Conservation (phyloP, 1,140 invertebrate genomes). For the Dysdera silvatica region DNA sequence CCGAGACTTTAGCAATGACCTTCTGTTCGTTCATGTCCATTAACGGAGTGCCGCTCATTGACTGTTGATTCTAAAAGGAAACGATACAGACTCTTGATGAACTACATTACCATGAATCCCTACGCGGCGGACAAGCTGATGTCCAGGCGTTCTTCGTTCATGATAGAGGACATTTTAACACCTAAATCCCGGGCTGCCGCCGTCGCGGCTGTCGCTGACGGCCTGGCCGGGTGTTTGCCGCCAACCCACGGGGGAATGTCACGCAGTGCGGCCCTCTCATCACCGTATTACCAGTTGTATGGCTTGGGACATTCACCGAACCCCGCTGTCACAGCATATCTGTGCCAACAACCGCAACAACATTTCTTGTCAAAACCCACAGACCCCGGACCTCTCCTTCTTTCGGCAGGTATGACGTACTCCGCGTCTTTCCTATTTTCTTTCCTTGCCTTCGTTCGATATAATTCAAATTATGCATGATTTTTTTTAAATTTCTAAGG, state of each 20-base stretch:
- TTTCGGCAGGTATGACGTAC: conserved; percentile 21
- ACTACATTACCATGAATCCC: conserved; percentile 6
- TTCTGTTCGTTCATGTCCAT: too few relatives aligned
- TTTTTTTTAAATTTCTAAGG: too few relatives aligned
- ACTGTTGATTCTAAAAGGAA: too few relatives aligned
- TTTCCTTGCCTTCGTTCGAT: too few relatives aligned
- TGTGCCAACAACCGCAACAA: conserved; percentile 22
- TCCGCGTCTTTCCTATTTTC: too few relatives aligned
- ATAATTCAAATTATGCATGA: too few relatives aligned
- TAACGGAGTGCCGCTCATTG: too few relatives aligned
- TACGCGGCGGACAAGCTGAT: conserved; percentile 18
- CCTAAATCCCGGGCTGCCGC: conserved; percentile 18
- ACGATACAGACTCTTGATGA: too few relatives aligned
- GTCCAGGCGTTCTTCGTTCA: conserved; percentile 21
- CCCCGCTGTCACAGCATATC: conserved; percentile 4
- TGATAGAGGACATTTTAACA: conserved; percentile 30
- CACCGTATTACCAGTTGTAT: conserved; percentile 26
- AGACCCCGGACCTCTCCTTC: conserved; percentile 23
- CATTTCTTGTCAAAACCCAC: conserved; percentile 25
- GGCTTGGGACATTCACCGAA: conserved; percentile 14
- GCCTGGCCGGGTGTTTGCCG: conserved; percentile 5
- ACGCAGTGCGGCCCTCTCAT: conserved; percentile 3
- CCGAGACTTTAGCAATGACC: too few relatives aligned
- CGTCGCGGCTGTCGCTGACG: neutral
- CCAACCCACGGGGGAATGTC: neutral